Evolutionary conservation across 2,888 invertebrate genomes (phyloP), one percentile per base, ranked within the genome.

Genomic region (Corythucha ciliata): DNA sequence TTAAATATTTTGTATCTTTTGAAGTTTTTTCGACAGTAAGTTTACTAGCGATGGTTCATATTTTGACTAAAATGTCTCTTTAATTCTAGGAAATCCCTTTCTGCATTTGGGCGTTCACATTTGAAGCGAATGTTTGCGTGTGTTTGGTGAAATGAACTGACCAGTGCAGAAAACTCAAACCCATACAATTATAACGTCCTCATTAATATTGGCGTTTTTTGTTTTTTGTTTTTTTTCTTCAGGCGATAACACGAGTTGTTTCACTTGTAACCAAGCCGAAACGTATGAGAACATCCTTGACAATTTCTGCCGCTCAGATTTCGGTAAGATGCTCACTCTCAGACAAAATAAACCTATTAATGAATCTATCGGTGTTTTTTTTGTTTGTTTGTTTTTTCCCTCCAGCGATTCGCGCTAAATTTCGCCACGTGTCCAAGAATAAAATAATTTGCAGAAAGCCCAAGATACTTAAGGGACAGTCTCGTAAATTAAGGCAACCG

Each of bases 261-360:
- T 68, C 27, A 69, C 73, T 5, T 77, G 77, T 64, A 69, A 69
- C 50, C 75, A 76, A 59, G 73, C 73, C 2, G 69, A 71, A 52
- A 77, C 77, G 4, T 75, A 73, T 60, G 78, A 78, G 64, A 76
- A 76, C 59, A 71, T 78, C 53, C 67, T 78, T 55, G 76, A 78
- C 42, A 50, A 59, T 34, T 58, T 49, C 36, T 60, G 60, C 47
- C 54, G 55, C n/a, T 40, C 60, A 10, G 57, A 51, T 36, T 56
- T 59, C 33, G 59, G 59, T 60, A 52, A 53, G 54, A 20, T 21
- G 25, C 22, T 20, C 3, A 40, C n/a, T n/a, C n/a, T n/a, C n/a
- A n/a, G n/a, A n/a, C n/a, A n/a, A n/a, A n/a, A n/a, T n/a, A 12
- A 27, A 27, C 18, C 21, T 12, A 14, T 21, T 39, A 4, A 8